Conservation (phyloP, 1,140 invertebrate genomes). For the Papilio glaucus region DNA sequence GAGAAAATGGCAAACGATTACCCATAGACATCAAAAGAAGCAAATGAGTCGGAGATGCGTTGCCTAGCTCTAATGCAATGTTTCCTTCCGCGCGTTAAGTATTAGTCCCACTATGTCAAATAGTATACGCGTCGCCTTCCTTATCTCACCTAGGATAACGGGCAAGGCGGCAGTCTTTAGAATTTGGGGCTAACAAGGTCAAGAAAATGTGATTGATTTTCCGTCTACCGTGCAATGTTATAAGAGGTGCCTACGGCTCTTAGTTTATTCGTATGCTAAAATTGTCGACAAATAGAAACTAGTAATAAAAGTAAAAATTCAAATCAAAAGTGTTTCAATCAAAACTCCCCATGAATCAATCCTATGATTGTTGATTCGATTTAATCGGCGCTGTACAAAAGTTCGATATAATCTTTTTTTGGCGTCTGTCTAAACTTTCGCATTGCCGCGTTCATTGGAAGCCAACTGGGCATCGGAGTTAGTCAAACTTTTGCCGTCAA, state of each 20-base stretch:
- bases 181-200: no score
- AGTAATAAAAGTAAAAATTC: not conserved
- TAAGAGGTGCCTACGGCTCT: not conserved
- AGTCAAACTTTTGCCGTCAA: not conserved
- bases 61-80: no score
- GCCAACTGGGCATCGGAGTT: not conserved
- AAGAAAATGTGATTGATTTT: no score
- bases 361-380: not conserved
- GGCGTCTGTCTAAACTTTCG: constrained; percentile 8
- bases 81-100: no score
- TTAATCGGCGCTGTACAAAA: not conserved
- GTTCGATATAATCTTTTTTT: constrained; percentile 9
- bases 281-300: not conserved
- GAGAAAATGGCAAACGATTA: no score
- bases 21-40: no score
- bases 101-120: no score
- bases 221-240: no score
- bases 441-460: not conserved
- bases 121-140: no score
- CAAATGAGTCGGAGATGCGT: no score
- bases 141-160: no score
- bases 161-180: no score
- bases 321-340: not conserved
- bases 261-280: not conserved
- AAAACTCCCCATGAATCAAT: not conserved